These are phyloP conservation scores for Dinomys branickii DNA, from an alignment of 2,113 vertebrate genomes.

Conservation along the genomic window DNA sequence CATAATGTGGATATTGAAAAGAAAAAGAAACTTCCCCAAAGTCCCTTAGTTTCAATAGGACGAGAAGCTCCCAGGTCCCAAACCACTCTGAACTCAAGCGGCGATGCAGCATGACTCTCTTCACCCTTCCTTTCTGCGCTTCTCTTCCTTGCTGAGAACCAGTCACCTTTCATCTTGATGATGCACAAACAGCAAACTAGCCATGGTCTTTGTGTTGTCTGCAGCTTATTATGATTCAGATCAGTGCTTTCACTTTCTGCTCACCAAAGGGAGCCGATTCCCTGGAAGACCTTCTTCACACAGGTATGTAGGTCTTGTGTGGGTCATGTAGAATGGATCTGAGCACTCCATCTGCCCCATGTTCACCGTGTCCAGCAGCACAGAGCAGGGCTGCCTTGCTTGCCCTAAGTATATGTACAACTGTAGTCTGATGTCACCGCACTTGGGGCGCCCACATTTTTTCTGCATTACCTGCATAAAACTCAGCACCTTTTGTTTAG, in stretches of 20 bases:
- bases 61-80: not conserved
- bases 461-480: not conserved
- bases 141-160: not conserved
- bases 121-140: not conserved
- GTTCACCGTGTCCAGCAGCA: not conserved
- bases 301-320: not conserved
- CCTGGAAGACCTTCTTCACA: conserved; percentile 54
- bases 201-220: not conserved
- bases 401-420: not conserved
- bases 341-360: not conserved
- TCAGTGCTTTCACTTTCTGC: not conserved
- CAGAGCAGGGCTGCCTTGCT: not conserved
- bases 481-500: not conserved
- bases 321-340: not conserved
- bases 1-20: not conserved
- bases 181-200: not conserved
- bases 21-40: not conserved
- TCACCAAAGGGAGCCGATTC: not conserved
- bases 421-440: not conserved
- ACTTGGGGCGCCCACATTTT: not conserved
- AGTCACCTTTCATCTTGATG: not conserved
- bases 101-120: not conserved
- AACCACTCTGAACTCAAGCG: not conserved
- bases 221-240: conserved; percentile 33
- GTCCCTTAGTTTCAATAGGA: not conserved